Evolutionary conservation across 2,888 invertebrate species (phyloP).

Genomic region (Shargacucullia verbasci): DNA sequence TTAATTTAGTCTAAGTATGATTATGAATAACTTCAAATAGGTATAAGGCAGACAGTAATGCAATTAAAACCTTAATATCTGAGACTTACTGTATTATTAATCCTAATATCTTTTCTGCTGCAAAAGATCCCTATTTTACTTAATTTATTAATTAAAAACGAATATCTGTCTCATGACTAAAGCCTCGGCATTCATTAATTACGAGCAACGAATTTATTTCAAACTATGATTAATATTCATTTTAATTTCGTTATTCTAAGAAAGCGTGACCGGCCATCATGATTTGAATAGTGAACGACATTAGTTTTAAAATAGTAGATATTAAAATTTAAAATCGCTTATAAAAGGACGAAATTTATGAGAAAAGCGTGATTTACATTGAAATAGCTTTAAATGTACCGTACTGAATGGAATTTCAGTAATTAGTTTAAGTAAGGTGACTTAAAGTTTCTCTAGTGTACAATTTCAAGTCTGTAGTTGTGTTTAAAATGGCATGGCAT

Average conservation of each 20-base stretch:
- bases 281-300: slow-evolving; percentile 34
- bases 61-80: too few species aligned
- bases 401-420: too few species aligned
- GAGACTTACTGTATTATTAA: too few species aligned
- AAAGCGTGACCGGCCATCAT: slow-evolving; percentile 22
- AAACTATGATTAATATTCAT: slow-evolving; percentile 46
- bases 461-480: too few species aligned
- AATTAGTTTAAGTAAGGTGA: too few species aligned
- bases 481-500: too few species aligned
- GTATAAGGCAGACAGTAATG: too few species aligned
- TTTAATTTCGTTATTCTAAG: slow-evolving; percentile 26
- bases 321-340: slow-evolving; percentile 34
- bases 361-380: slow-evolving; percentile 31
- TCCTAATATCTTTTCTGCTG: not conserved
- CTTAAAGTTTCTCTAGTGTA: too few species aligned
- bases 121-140: slow-evolving; percentile 1
- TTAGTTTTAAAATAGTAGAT: slow-evolving; percentile 34
- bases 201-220: slow-evolving; percentile 17
- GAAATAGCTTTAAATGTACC: slow-evolving; percentile 9
- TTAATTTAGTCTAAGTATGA: too few species aligned
- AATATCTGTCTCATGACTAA: slow-evolving; percentile 13
- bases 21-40: too few species aligned
- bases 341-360: slow-evolving; percentile 34
- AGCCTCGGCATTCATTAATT: slow-evolving; percentile 25
- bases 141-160: slow-evolving; percentile 5